These are phyloP conservation scores for Todus mexicanus DNA, from an alignment of 2,797 vertebrate genomes.

Conservation along the genomic window DNA sequence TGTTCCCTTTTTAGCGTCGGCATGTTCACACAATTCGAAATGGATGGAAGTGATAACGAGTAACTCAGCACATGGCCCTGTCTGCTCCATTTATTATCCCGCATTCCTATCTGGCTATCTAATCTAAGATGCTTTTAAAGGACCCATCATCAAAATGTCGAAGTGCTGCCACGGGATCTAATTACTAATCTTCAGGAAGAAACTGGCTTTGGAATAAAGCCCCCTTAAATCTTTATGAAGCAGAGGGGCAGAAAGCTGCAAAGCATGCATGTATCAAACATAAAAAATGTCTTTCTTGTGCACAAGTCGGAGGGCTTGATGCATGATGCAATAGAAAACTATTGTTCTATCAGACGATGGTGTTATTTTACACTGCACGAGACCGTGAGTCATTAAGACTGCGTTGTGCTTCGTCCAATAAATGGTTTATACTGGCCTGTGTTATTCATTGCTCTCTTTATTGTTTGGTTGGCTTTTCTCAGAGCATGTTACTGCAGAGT, in stretches of 20 bases:
- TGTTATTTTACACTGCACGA: neutral
- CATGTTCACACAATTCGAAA: neutral
- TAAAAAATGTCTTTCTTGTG: neutral
- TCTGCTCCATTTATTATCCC: constrained; percentile 8
- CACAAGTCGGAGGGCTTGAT: neutral
- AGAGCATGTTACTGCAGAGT: neutral
- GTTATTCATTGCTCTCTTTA: neutral
- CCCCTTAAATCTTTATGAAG: neutral
- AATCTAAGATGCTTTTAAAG: constrained; percentile 46
- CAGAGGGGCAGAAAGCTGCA: neutral
- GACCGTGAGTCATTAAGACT: constrained; percentile 16
- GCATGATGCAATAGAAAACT: neutral
- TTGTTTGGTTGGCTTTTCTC: neutral
- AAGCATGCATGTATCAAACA: neutral
- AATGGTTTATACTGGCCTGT: neutral
- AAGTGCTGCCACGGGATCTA: constrained; percentile 24
- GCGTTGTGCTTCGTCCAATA: neutral
- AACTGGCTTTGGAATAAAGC: neutral
- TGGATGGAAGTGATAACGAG: neutral
- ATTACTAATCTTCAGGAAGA: constrained; percentile 50
- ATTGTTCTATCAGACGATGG: neutral
- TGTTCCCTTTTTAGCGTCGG: neutral
- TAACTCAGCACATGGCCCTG: constrained; percentile 5
- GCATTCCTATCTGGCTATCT: constrained; percentile 51
- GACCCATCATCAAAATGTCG: constrained; percentile 6